Evolutionary conservation across 2,888 invertebrate species (phyloP).

Genomic region (Andrena chrysosceles): DNA sequence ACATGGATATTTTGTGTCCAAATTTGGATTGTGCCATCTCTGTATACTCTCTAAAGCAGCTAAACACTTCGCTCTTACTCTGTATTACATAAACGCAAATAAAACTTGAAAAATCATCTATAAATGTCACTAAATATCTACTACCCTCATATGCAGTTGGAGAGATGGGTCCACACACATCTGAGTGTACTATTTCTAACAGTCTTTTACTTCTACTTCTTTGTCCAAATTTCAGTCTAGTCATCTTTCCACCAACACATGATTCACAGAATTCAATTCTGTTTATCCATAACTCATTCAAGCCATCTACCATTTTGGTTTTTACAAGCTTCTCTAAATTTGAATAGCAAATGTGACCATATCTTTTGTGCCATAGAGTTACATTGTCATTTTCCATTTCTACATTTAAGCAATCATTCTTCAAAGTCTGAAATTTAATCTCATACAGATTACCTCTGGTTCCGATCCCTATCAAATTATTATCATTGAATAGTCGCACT

Average conservation of each 20-base stretch:
- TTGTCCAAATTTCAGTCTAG: conserved; percentile 5
- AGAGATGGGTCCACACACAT: conserved; percentile 25
- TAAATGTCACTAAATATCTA: conserved; percentile 18
- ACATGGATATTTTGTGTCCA: neutral
- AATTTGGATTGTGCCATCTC: conserved; percentile 4
- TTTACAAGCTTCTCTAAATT: neutral
- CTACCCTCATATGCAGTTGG: neutral
- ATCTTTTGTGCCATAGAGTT: conserved; percentile 23
- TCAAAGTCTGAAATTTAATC: neutral
- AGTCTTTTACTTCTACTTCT: conserved; percentile 19
- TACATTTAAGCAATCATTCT: conserved; percentile 11
- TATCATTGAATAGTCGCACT: neutral
- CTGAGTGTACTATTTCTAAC: conserved; percentile 23
- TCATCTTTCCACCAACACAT: conserved; percentile 22
- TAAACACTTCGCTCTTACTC: neutral
- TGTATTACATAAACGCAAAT: neutral
- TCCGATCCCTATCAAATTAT: conserved; percentile 5
- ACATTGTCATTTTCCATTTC: neutral
- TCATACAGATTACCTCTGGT: conserved; percentile 17
- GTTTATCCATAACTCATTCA: neutral
- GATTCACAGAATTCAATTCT: conserved; percentile 13
- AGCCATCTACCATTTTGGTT: conserved; percentile 8
- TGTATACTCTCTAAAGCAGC: conserved; percentile 10
- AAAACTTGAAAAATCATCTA: conserved; percentile 18
- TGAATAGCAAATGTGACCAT: conserved; percentile 21